Conservation (phyloP, 1,140 invertebrate genomes). For the Tetramorium simillimum region DNA sequence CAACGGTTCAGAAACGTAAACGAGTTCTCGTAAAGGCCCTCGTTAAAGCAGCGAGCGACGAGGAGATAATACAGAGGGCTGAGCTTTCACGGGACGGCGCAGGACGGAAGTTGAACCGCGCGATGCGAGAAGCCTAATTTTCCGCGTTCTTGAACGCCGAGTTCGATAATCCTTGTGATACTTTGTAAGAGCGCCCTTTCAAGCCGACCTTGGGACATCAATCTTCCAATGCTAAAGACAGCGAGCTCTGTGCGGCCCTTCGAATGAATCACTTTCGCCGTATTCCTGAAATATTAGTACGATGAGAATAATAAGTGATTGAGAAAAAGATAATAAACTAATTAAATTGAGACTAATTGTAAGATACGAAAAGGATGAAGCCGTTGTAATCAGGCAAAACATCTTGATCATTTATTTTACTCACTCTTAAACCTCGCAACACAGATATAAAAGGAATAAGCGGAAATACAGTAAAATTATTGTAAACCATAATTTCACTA, state of each 20-base stretch:
- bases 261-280: slow-evolving; percentile 6
- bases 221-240: slow-evolving; percentile 67
- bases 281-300: not conserved
- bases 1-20: slow-evolving; percentile 54
- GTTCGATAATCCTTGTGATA: slow-evolving; percentile 78
- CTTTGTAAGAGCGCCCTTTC: slow-evolving; percentile 71
- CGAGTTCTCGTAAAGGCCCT: slow-evolving; percentile 54
- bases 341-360: not conserved
- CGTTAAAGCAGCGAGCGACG: slow-evolving; percentile 59
- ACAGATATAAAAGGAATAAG: not conserved
- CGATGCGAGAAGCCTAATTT: slow-evolving; percentile 71
- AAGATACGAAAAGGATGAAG: not conserved
- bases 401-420: not conserved
- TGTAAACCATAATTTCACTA: not conserved
- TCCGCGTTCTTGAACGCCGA: slow-evolving; percentile 75
- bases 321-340: not conserved
- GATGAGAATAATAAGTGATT: not conserved
- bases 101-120: slow-evolving; percentile 58
- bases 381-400: not conserved
- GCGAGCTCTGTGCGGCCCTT: not conserved
- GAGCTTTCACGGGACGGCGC: not conserved
- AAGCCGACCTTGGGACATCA: slow-evolving; percentile 40
- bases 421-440: not conserved
- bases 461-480: not conserved
- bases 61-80: slow-evolving; percentile 19